Conservation (phyloP, 2,797 vertebrate genomes). For the Micropoecilia bifurca region DNA sequence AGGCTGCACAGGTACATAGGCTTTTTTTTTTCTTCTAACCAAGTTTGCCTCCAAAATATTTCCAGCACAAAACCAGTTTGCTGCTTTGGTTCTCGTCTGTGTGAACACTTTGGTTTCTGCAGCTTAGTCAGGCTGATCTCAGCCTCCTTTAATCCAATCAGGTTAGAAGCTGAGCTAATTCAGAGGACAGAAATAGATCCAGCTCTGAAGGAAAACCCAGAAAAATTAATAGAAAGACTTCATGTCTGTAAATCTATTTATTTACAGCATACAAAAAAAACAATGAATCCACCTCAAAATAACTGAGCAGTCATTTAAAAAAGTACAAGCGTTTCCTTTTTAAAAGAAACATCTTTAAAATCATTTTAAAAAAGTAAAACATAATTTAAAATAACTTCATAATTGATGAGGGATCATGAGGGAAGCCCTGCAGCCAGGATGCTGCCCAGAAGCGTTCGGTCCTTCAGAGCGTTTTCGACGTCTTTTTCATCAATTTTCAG, state of each 20-base stretch:
- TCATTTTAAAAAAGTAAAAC: not conserved
- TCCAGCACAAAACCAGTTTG: not conserved
- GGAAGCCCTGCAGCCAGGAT: constrained; percentile 87
- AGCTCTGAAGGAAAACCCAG: not conserved
- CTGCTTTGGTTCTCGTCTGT: not conserved
- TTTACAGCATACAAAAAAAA: constrained; percentile 53
- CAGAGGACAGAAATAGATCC: not conserved
- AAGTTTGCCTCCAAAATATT: not conserved
- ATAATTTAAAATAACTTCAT: constrained; percentile 1
- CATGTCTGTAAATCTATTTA: constrained; percentile 64
- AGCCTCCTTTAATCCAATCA: not conserved
- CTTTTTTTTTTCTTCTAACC: no score
- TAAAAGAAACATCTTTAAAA: not conserved
- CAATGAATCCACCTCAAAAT: constrained; percentile 9
- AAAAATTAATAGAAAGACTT: not conserved
- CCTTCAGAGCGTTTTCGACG: constrained; percentile 90
- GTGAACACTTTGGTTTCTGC: not conserved
- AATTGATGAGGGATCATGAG: constrained; percentile 32
- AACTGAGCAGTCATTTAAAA: not conserved
- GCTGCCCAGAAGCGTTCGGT: constrained; percentile 86
- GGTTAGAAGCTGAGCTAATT: not conserved
- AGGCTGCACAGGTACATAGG: no score
- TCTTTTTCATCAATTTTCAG: constrained; percentile 91
- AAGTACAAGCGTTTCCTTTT: not conserved
- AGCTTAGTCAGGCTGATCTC: not conserved